Evolutionary conservation across 2,797 vertebrate genomes (phyloP).

Genomic region (Apogon hyalosoma): DNA sequence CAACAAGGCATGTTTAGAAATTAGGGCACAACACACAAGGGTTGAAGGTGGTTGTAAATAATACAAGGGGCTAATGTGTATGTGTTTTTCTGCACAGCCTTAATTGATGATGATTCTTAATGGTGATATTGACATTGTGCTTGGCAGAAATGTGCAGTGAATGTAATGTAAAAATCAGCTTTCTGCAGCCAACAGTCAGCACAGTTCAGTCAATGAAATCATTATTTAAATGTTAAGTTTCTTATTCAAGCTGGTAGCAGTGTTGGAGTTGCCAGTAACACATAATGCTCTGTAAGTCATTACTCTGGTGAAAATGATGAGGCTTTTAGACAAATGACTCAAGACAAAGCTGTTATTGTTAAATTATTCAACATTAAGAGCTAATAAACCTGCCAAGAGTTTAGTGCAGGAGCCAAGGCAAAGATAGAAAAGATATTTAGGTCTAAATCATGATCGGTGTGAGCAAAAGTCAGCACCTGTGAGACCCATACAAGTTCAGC

Average conservation of each 20-base stretch:
- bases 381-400: constrained; percentile 7
- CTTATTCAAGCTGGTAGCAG: constrained; percentile 1
- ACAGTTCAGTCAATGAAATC: neutral
- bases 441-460: constrained; percentile 2
- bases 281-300: neutral
- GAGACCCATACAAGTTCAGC: neutral
- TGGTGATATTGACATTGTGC: neutral
- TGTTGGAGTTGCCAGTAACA: constrained; percentile 1
- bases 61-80: too few species aligned
- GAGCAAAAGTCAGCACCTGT: neutral
- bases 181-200: constrained; percentile 2
- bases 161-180: constrained; percentile 5
- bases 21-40: too few species aligned
- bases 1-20: too few species aligned
- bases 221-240: neutral
- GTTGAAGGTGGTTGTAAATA: too few species aligned
- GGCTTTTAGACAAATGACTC: neutral
- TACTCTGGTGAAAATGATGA: neutral
- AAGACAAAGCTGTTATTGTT: constrained; percentile 3
- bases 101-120: constrained; percentile 18
- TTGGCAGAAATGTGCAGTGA: neutral
- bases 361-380: constrained; percentile 11
- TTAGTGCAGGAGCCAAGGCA: constrained; percentile 10
- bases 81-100: neutral
- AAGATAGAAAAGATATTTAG: neutral